These are phyloP conservation scores for Harpegnathos saltator DNA, from an alignment of 1,140 invertebrate genomes.

Conservation along the genomic window DNA sequence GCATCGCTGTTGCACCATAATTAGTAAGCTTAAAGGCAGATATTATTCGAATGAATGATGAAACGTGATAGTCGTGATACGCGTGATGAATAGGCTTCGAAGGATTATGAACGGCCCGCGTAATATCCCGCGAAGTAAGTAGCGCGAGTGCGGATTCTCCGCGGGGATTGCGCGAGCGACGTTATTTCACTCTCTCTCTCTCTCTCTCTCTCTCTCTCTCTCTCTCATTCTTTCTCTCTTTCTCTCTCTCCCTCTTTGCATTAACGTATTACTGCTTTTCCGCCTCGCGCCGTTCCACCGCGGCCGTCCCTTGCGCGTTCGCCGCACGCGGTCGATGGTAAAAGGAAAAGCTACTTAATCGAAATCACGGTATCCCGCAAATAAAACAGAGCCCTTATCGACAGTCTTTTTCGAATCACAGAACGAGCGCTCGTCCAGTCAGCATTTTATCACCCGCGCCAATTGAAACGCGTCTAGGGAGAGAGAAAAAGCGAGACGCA, in stretches of 20 bases:
- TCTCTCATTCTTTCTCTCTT: too few species aligned
- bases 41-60: constrained; percentile 61
- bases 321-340: not conserved
- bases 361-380: not conserved
- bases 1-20: constrained; percentile 49
- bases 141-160: not conserved
- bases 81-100: constrained; percentile 22
- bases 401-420: not conserved
- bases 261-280: not conserved
- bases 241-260: too few species aligned
- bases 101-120: constrained; percentile 4
- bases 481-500: not conserved
- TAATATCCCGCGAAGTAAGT: constrained; percentile 15
- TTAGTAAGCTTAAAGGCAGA: constrained; percentile 60
- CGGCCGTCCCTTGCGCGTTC: not conserved
- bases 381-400: not conserved
- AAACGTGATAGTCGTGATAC: constrained; percentile 47
- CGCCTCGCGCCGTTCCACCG: not conserved
- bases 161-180: too few species aligned
- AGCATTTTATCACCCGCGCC: not conserved
- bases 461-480: not conserved
- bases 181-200: too few species aligned
- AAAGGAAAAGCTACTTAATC: not conserved
- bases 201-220: too few species aligned
- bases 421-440: not conserved